Percentiles rank a stretch among this genome's conserved stretches.
These are phyloP conservation scores for Drosophila punjabiensis DNA, from an alignment of 1,140 invertebrate species.

Conservation along the genomic window DNA sequence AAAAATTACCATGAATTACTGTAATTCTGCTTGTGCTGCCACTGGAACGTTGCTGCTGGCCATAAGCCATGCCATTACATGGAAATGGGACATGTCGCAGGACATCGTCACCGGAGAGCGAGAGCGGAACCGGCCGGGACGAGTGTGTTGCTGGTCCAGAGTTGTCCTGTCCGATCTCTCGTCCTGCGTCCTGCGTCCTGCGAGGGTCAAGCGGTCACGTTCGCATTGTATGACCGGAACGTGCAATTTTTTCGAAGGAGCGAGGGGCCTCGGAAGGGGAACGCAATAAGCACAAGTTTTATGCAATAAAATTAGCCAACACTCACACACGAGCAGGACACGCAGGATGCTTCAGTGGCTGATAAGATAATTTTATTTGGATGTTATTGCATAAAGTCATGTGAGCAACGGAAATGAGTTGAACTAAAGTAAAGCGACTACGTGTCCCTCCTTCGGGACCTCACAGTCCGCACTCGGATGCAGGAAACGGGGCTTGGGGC, in stretches of 20 bases:
- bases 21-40: constrained; percentile 65
- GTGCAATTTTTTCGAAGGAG: constrained; percentile 64
- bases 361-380: constrained; percentile 83
- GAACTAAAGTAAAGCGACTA: constrained; percentile 76
- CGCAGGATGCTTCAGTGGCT: constrained; percentile 70
- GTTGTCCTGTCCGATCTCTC: constrained; percentile 43
- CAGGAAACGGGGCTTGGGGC: neutral
- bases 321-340: constrained; percentile 52
- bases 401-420: constrained; percentile 79
- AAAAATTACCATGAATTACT: constrained; percentile 81
- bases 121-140: constrained; percentile 14
- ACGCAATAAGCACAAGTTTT: constrained; percentile 79
- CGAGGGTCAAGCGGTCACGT: constrained; percentile 73
- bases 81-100: constrained; percentile 59
- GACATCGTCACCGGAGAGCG: constrained; percentile 34
- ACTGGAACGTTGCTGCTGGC: constrained; percentile 44
- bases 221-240: constrained; percentile 74
- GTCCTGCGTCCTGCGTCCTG: neutral
- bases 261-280: constrained; percentile 12
- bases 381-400: constrained; percentile 83
- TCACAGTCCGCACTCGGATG: neutral
- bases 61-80: constrained; percentile 71
- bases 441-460: constrained; percentile 40
- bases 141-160: constrained; percentile 14
- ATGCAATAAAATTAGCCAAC: constrained; percentile 79